Base-by-base conservation (phyloP, 2,797 vertebrate genomes). In the Strix occidentalis region DNA sequence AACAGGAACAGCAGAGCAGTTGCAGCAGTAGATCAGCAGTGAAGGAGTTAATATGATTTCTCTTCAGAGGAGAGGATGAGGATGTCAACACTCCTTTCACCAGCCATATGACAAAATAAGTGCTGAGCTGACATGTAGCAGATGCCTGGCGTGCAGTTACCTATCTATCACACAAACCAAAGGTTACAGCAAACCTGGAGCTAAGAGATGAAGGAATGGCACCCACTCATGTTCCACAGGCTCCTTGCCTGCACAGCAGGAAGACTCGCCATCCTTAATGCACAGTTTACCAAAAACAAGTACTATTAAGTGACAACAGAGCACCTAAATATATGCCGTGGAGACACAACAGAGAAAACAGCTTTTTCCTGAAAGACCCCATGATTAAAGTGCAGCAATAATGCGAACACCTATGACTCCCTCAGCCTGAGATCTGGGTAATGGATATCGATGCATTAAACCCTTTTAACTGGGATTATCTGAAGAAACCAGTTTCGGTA, bases 361-460 rank as follows among this genome's bases (percentile, higher is more conserved):
- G 72, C 86, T 72, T 69, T 10, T 10, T 54, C 51, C 75, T 26
- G 2, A 35, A 16, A 51, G 25, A 35, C 6, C 11, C 13, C 3
- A 1, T 15, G 21, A 56, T 29, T 18, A 8, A 58, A 23, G 48
- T 0, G 18, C 39, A 70, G 60, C 56, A 13, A 0, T 10, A 25
- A 66, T 5, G 21, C 13, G 33, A 63, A 58, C 65, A 37, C 4
- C 43, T 21, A 20, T 11, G 51, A 69, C 9, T 13, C 17, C 46
- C 56, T 39, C 80, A 16, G 60, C 31, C 43, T 18, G 71, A 45
- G 16, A 11, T 19, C 33, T 51, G 21, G 45, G 23, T 39, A 13
- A 16, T 2, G 19, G 50, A 2, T 17, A 25, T 5, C 2, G 3
- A 19, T 6, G 48, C 74, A 19, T 17, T 2, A 20, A 61, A 5